These are phyloP conservation scores for Tetramorium simillimum DNA, from an alignment of 1,140 invertebrate genomes.

Conservation along the genomic window DNA sequence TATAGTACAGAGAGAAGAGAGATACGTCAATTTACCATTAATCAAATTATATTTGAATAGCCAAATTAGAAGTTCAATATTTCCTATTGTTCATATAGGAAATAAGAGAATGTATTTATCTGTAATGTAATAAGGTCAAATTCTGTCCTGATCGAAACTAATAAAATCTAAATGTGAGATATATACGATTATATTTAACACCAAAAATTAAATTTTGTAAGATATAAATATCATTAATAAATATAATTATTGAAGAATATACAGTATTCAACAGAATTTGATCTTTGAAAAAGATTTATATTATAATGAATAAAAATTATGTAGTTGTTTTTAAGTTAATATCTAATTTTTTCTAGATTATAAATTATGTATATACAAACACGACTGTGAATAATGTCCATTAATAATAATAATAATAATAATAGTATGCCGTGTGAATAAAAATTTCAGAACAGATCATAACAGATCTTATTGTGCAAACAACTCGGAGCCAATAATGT, in stretches of 20 bases:
- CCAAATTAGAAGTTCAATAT: slow-evolving; percentile 73
- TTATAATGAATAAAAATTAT: slow-evolving; percentile 58
- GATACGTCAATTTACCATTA: slow-evolving; percentile 76
- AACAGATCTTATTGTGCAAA: slow-evolving; percentile 56
- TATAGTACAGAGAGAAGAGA: slow-evolving; percentile 47
- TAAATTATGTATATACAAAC: slow-evolving; percentile 63
- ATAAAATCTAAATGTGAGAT: background rate
- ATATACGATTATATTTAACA: background rate
- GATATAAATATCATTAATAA: slow-evolving; percentile 52
- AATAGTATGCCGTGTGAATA: slow-evolving; percentile 63
- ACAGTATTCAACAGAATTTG: slow-evolving; percentile 67
- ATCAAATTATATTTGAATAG: slow-evolving; percentile 75
- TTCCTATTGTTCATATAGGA: slow-evolving; percentile 60
- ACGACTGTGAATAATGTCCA: slow-evolving; percentile 68
- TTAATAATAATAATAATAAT: slow-evolving; percentile 57
- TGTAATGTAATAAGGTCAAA: slow-evolving; percentile 50
- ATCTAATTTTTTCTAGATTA: slow-evolving; percentile 60
- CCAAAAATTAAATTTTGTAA: slow-evolving; percentile 24
- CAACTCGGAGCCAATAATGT: slow-evolving; percentile 33
- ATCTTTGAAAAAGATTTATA: slow-evolving; percentile 60
- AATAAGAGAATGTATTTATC: slow-evolving; percentile 60
- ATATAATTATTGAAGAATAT: slow-evolving; percentile 15
- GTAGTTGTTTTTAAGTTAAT: slow-evolving; percentile 65
- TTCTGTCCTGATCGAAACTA: slow-evolving; percentile 27
- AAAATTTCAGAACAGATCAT: slow-evolving; percentile 31